Evolutionary conservation across 53 echinoderm and acorn worm species (phyloP).

Genomic region (Stichopus horrens): DNA sequence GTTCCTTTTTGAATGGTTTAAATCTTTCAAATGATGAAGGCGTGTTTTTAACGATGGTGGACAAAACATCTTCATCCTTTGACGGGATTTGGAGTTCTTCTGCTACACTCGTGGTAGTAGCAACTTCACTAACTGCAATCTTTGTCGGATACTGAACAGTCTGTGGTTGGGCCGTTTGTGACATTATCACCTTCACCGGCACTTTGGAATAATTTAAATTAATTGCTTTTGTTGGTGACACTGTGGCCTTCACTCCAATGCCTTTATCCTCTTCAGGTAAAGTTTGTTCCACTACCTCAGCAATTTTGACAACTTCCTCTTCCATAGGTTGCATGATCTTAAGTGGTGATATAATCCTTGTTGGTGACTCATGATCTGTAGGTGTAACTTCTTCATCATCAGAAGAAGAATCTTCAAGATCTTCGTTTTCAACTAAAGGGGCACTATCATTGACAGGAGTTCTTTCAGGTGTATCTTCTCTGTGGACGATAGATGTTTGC

Average conservation of each 20-base stretch:
- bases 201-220: conserved; percentile 27
- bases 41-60: not conserved
- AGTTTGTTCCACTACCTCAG: conserved; percentile 30
- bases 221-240: not conserved
- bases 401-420: not conserved
- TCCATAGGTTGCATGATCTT: conserved; percentile 5
- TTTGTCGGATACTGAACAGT: conserved; percentile 17
- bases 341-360: conserved; percentile 16
- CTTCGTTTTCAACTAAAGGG: conserved; percentile 23
- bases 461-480: not conserved
- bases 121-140: not conserved
- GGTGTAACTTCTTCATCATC: not conserved
- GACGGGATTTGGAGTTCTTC: not conserved
- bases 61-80: not conserved
- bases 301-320: conserved; percentile 29
- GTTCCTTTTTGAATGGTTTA: not conserved
- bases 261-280: not conserved
- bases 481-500: conserved; percentile 10
- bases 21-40: not conserved
- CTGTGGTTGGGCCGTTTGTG: conserved; percentile 17
- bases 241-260: not conserved
- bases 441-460: not conserved
- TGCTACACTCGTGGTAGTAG: not conserved
- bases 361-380: conserved; percentile 23
- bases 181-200: conserved; percentile 22